These are phyloP conservation scores for Talpa occidentalis DNA, from an alignment of 2,113 vertebrate genomes.

Conservation along the genomic window DNA sequence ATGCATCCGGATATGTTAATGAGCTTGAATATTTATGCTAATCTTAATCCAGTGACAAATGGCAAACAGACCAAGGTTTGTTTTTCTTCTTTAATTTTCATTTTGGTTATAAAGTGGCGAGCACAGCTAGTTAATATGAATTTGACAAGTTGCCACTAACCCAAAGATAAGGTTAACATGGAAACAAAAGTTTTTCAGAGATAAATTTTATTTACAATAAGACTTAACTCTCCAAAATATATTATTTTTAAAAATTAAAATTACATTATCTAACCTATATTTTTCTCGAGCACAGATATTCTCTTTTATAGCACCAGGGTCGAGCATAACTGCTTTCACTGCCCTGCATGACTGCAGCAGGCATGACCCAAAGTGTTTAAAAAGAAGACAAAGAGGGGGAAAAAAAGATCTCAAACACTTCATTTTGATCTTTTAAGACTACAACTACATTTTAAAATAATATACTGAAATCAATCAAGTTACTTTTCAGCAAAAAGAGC, in stretches of 20 bases:
- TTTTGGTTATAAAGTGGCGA: slow-evolving; percentile 67
- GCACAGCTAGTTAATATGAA: slow-evolving; percentile 62
- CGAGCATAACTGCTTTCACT: neutral
- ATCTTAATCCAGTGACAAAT: slow-evolving; percentile 68
- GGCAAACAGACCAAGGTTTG: neutral
- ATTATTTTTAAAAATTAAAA: slow-evolving; percentile 32
- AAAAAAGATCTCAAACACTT: neutral
- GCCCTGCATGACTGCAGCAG: neutral
- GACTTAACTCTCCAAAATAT: neutral
- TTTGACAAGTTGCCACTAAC: slow-evolving; percentile 55
- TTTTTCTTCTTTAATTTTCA: slow-evolving; percentile 14
- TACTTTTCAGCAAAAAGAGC: slow-evolving; percentile 69
- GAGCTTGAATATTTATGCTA: slow-evolving; percentile 46
- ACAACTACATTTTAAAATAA: slow-evolving; percentile 62
- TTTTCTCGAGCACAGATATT: neutral
- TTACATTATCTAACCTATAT: neutral
- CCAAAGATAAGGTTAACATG: slow-evolving; percentile 52
- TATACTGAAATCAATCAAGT: slow-evolving; percentile 64
- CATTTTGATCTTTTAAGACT: slow-evolving; percentile 56
- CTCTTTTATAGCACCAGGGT: neutral
- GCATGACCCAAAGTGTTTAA: neutral
- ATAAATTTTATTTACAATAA: slow-evolving; percentile 54
- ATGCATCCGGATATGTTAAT: slow-evolving; percentile 68
- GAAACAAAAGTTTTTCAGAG: slow-evolving; percentile 49
- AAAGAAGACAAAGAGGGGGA: neutral